Evolutionary conservation across 2,888 invertebrate species (phyloP), one percentile per base, ranked within the genome.

Genomic region (Caprella mutica): DNA sequence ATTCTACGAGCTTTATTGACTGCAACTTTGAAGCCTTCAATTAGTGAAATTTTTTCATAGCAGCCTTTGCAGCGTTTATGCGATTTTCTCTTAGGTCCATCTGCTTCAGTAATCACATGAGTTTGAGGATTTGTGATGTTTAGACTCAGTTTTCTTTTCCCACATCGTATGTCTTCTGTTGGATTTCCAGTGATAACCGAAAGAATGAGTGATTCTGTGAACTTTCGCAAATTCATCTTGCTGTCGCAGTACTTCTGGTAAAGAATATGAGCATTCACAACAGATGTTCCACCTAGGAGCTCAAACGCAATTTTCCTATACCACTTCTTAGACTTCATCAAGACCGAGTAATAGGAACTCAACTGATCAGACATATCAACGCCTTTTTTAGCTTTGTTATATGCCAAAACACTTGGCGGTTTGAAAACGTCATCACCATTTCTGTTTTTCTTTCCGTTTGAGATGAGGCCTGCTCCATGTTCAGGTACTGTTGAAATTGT

Each of bases 1-100:
- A 55, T 54, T 55, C 35, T 58, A 21, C 30, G 24, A 30, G 42
- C 51, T 35, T 54, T 58, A 46, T 58, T 58, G 30, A 29, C 38
- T 35, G 35, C 42, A n/a, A 42, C 42, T 46, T 58, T 48, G 35
- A 19, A 50, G 38, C 53, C 48, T 26, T 51, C 50, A 50, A 26
- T 30, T 17, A 30, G 38, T 29, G 42, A 50, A 30, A 51, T 46
- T 42, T 55, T 55, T 17, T 39, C 58, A 43, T 54, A 54, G 27
- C 54, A 54, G 21, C 54, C 53, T 46, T 24, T 9, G 40, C 35
- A 55, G 17, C 29, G 17, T 19, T 55, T 55, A 17, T 33, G 23
- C 23, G 40, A 23, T 9, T 51, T 12, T 39, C 42, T 29, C 33
- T 56, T 42, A 29, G 3, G 5, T 19, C 52, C 33, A 33, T 40